These are phyloP conservation scores for Schizaphis graminum DNA, from an alignment of 2,888 invertebrate genomes.

Conservation along the genomic window DNA sequence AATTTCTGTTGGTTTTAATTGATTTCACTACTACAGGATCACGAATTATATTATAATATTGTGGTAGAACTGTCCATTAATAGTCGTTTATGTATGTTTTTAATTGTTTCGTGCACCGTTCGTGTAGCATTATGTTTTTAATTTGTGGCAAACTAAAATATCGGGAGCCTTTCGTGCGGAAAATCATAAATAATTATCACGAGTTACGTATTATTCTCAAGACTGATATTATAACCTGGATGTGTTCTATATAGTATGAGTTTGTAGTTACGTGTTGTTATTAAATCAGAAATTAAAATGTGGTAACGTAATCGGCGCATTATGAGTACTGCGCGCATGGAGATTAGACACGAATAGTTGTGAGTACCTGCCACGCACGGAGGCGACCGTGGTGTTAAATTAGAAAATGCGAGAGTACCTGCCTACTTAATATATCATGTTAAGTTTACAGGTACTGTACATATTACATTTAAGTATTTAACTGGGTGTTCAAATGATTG, in stretches of 20 bases:
- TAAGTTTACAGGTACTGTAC: not conserved
- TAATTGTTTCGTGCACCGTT: not conserved
- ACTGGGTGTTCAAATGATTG: not conserved
- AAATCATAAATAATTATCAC: slow-evolving; percentile 18
- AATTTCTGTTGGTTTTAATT: not conserved
- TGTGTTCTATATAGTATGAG: not conserved
- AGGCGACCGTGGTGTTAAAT: not conserved
- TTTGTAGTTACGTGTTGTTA: not conserved
- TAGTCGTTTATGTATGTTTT: not conserved
- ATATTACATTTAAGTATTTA: not conserved
- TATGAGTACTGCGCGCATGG: not conserved
- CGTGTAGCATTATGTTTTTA: not conserved
- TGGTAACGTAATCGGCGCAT: slow-evolving; percentile 25
- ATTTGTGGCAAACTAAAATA: not conserved
- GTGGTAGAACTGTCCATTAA: not conserved
- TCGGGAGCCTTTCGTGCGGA: slow-evolving; percentile 22
- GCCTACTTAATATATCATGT: not conserved
- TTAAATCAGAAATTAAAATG: slow-evolving; percentile 33
- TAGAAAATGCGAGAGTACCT: not conserved
- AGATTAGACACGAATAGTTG: slow-evolving; percentile 8
- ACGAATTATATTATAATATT: not conserved
- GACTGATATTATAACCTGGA: not conserved
- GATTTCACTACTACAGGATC: not conserved
- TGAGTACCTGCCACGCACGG: not conserved
- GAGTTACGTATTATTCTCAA: not conserved